A percentile compares a stretch with the other conserved stretches of the same genome.
These are phyloP conservation scores for Leptinotarsa peninsularis DNA, from an alignment of 2,888 invertebrate species.

Conservation along the genomic window DNA sequence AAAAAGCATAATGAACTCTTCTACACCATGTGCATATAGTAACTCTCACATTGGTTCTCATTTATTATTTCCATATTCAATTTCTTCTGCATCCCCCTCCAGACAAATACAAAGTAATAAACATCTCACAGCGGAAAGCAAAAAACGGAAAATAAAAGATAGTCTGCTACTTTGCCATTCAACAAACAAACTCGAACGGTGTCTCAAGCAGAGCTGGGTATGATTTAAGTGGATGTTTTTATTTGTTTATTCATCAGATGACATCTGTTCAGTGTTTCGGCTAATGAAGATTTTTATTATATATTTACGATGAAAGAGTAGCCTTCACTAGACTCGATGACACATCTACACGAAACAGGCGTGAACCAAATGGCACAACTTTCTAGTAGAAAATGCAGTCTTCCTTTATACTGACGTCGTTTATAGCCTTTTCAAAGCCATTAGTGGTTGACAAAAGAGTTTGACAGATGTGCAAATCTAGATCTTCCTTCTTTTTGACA, in stretches of 20 bases:
- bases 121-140: constrained; percentile 12
- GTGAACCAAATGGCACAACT: too few species aligned
- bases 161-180: constrained; percentile 10
- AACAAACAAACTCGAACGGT: neutral
- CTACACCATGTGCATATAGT: too few species aligned
- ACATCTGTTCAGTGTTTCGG: constrained; percentile 23
- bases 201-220: neutral
- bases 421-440: too few species aligned
- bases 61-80: too few species aligned
- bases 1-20: too few species aligned
- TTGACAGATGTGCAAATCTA: too few species aligned
- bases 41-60: too few species aligned
- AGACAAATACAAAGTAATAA: neutral
- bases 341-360: constrained; percentile 11
- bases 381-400: too few species aligned
- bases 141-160: constrained; percentile 16
- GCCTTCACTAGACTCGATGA: neutral
- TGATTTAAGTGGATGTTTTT: constrained; percentile 16
- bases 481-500: too few species aligned
- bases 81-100: neutral
- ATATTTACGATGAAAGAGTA: neutral
- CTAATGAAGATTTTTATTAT: constrained; percentile 20
- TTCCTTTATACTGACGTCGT: too few species aligned
- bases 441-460: too few species aligned
- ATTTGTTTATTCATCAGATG: constrained; percentile 22